phyloP scores from a whole-genome alignment of 2,888 invertebrate genomes.

The Tipula vernalis region DNA sequence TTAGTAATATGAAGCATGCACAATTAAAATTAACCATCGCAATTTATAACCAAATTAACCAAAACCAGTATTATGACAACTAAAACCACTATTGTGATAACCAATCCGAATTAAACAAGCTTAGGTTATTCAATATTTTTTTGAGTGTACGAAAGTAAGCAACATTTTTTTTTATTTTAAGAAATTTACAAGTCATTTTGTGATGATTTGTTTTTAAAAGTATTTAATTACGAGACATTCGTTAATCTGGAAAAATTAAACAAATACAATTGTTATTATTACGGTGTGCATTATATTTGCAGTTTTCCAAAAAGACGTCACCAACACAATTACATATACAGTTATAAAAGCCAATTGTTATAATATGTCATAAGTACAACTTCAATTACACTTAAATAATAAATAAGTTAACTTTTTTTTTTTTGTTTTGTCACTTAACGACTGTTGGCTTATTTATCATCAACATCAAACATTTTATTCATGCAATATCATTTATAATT shows the following conservation, averaged over 20 bases:
- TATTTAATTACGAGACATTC: background rate
- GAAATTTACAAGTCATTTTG: background rate
- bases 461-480: background rate
- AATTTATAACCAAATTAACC: no score
- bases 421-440: background rate
- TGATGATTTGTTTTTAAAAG: background rate
- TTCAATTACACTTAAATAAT: background rate
- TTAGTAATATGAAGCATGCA: no score
- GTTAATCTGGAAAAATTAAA: background rate
- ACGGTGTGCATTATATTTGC: no score
- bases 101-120: no score
- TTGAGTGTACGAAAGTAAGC: no score
- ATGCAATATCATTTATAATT: background rate
- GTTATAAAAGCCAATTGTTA: background rate
- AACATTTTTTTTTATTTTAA: background rate
- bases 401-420: background rate
- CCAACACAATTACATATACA: background rate
- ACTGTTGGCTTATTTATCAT: background rate
- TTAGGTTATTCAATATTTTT: no score
- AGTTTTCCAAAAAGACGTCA: background rate
- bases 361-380: background rate
- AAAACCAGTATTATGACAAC: no score
- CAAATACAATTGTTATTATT: no score
- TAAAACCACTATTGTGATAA: no score
- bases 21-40: no score